These are phyloP conservation scores for Apus apus DNA, from an alignment of 2,113 vertebrate species.

Conservation along the genomic window DNA sequence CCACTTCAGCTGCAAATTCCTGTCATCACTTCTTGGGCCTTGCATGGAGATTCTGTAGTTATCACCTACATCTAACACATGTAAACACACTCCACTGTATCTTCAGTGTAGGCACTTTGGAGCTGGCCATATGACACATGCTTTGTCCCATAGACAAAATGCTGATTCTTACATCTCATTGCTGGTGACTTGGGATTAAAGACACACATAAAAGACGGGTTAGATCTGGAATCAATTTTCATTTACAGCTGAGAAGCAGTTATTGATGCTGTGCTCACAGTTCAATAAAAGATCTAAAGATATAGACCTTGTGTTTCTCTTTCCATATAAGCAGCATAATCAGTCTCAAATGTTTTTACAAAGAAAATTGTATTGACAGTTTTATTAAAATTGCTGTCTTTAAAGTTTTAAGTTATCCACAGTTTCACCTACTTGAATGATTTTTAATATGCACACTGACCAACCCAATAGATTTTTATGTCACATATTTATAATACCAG, in stretches of 20 bases:
- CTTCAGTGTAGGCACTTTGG: neutral
- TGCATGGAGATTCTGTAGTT: fast-evolving
- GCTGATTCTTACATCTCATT: constrained; percentile 41
- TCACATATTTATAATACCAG: constrained; percentile 43
- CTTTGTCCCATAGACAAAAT: constrained; percentile 4
- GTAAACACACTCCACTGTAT: neutral
- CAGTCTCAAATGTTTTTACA: constrained; percentile 78
- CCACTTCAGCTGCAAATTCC: neutral
- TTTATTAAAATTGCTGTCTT: constrained; percentile 79
- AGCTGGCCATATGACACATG: neutral
- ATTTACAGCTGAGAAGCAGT: constrained; percentile 79
- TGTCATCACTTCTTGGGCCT: neutral
- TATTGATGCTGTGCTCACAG: constrained; percentile 77
- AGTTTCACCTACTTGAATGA: constrained; percentile 64
- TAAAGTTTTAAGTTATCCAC: constrained; percentile 73
- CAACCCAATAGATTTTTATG: constrained; percentile 55
- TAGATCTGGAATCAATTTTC: constrained; percentile 82
- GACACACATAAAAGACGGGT: constrained; percentile 69
- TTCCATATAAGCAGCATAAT: constrained; percentile 76
- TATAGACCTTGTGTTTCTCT: constrained; percentile 71
- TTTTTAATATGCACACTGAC: constrained; percentile 56
- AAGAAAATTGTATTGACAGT: constrained; percentile 75
- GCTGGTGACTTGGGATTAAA: constrained; percentile 63
- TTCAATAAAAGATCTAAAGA: constrained; percentile 80
- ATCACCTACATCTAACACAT: fast-evolving